These are phyloP conservation scores for Dipodomys merriami DNA, from an alignment of 2,113 vertebrate species.

Conservation along the genomic window DNA sequence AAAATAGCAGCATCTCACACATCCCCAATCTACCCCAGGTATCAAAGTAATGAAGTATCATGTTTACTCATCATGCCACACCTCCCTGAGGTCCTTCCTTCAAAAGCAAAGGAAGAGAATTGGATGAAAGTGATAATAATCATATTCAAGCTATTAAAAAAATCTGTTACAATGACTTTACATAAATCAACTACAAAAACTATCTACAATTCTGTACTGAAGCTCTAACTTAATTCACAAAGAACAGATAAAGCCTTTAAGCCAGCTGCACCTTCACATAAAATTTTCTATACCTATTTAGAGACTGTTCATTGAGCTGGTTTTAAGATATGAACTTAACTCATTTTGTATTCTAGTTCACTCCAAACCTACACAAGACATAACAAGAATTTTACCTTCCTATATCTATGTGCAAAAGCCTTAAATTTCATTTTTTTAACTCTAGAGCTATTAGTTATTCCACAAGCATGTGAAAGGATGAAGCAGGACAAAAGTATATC, in stretches of 20 bases:
- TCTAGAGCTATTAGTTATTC: neutral
- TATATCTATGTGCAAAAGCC: neutral
- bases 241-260: neutral
- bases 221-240: neutral
- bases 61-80: neutral
- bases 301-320: neutral
- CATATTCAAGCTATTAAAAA: neutral
- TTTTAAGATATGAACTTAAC: neutral
- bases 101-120: neutral
- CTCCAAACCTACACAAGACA: neutral
- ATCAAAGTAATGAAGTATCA: neutral
- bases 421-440: neutral
- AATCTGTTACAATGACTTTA: neutral
- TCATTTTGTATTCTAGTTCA: neutral
- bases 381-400: neutral
- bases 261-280: neutral
- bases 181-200: slow-evolving; percentile 26
- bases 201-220: neutral
- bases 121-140: neutral
- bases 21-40: neutral
- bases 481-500: neutral
- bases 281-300: neutral
- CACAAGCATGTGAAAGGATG: neutral
- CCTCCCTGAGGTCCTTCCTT: too few relatives aligned
- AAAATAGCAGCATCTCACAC: too few relatives aligned